Percentiles rank a stretch among this genome's conserved stretches.
Conservation (phyloP, 2,888 invertebrate species). For the Lithophane semibrunnea region DNA sequence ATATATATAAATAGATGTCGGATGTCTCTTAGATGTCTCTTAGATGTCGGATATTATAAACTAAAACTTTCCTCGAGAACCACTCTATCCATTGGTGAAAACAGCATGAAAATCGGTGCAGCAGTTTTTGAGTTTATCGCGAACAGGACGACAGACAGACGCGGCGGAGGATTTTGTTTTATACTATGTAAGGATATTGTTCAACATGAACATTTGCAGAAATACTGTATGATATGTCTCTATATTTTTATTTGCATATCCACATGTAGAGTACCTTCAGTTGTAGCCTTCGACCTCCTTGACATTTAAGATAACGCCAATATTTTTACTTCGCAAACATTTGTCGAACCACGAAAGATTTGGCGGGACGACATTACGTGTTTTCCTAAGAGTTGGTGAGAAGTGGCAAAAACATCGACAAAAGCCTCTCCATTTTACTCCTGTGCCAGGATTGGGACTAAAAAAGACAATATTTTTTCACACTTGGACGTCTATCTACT, state of each 20-base stretch:
- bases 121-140: too few relatives aligned
- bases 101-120: too few relatives aligned
- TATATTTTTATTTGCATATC: not conserved
- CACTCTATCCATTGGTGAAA: too few relatives aligned
- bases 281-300: not conserved
- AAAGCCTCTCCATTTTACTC: not conserved
- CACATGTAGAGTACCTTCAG: too few relatives aligned
- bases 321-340: constrained; percentile 33
- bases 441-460: not conserved
- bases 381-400: constrained; percentile 12
- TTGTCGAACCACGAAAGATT: constrained; percentile 15
- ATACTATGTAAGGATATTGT: too few relatives aligned
- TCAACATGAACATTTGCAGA: too few relatives aligned
- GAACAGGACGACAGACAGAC: too few relatives aligned
- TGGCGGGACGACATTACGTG: not conserved
- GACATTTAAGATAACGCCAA: constrained; percentile 1
- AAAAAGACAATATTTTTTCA: not conserved
- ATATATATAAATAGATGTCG: too few relatives aligned
- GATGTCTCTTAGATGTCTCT: too few relatives aligned
- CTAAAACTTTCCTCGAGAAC: too few relatives aligned
- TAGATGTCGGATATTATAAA: too few relatives aligned
- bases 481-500: not conserved
- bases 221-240: not conserved
- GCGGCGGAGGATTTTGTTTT: too few relatives aligned
- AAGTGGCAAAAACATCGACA: not conserved